Evolutionary conservation across 2,888 invertebrate genomes (phyloP).

Genomic region (Caradrina clavipalpis): DNA sequence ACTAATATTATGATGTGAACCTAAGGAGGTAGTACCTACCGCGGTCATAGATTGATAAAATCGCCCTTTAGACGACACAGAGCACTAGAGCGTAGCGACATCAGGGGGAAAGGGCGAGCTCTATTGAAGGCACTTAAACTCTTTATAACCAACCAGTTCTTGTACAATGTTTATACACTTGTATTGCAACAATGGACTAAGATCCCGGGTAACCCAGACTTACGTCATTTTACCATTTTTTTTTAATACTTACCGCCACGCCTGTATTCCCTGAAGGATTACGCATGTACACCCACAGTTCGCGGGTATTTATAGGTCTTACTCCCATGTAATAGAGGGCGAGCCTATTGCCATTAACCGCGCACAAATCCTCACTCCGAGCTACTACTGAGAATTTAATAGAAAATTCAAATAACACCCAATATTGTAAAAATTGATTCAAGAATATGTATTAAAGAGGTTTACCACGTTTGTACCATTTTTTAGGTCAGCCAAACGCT

Average conservation of each 20-base stretch:
- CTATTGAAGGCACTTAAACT: conserved; percentile 36
- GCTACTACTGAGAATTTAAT: no score
- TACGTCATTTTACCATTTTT: not conserved
- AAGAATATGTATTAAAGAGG: not conserved
- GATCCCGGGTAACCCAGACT: not conserved
- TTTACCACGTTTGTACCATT: no score
- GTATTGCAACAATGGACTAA: not conserved
- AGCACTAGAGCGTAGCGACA: conserved; percentile 48
- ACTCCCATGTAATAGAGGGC: no score
- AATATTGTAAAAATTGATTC: not conserved
- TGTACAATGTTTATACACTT: conserved; percentile 6
- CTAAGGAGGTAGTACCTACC: conserved; percentile 17
- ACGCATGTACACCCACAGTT: no score
- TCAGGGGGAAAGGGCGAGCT: conserved; percentile 45
- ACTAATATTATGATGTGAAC: not conserved
- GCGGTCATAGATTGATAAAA: conserved; percentile 54
- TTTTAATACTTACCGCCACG: no score
- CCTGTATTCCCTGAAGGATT: no score
- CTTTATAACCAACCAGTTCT: conserved; percentile 24
- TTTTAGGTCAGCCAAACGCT: not conserved
- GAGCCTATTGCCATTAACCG: no score
- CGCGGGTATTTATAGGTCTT: no score
- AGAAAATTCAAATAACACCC: no score
- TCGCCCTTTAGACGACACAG: conserved; percentile 40
- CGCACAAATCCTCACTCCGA: no score